These are phyloP conservation scores for Brachynemurus nebulosus DNA, from an alignment of 2,888 invertebrate genomes.

Conservation along the genomic window DNA sequence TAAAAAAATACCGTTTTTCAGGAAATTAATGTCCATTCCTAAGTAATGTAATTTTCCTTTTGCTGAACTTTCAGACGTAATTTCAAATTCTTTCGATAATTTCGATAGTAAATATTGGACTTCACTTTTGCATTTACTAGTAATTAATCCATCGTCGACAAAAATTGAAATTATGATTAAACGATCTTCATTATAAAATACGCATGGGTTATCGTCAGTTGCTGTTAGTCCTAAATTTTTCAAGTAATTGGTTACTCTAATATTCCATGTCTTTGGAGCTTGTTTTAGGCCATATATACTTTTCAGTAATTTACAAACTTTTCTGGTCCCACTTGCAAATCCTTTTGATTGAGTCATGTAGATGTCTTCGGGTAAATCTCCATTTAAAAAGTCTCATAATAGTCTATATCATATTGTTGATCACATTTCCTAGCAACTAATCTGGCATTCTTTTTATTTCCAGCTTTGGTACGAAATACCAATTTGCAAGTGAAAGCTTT, in stretches of 20 bases:
- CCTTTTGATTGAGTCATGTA: constrained; percentile 22
- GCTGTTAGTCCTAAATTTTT: constrained; percentile 15
- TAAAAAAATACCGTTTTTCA: constrained; percentile 18
- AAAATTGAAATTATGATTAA: constrained; percentile 14
- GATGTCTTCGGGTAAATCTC: constrained; percentile 13
- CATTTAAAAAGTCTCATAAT: neutral
- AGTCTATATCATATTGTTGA: neutral
- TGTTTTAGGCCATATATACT: constrained; percentile 24
- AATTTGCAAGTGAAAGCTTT: neutral
- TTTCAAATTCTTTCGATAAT: constrained; percentile 15
- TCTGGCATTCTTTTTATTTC: constrained; percentile 4
- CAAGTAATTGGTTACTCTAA: constrained; percentile 17
- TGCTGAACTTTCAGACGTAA: constrained; percentile 12
- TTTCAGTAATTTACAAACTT: constrained; percentile 16
- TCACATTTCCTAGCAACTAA: neutral
- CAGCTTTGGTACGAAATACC: neutral
- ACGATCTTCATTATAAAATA: constrained; percentile 18
- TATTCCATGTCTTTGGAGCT: constrained; percentile 22
- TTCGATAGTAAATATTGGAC: constrained; percentile 12
- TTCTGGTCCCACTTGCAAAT: constrained; percentile 8
- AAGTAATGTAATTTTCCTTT: no score
- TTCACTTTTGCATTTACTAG: constrained; percentile 11
- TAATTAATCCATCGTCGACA: constrained; percentile 20
- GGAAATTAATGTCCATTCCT: no score
- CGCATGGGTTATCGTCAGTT: constrained; percentile 22